Conservation (phyloP, 2,888 invertebrate species). For the Ectemnius lituratus region DNA sequence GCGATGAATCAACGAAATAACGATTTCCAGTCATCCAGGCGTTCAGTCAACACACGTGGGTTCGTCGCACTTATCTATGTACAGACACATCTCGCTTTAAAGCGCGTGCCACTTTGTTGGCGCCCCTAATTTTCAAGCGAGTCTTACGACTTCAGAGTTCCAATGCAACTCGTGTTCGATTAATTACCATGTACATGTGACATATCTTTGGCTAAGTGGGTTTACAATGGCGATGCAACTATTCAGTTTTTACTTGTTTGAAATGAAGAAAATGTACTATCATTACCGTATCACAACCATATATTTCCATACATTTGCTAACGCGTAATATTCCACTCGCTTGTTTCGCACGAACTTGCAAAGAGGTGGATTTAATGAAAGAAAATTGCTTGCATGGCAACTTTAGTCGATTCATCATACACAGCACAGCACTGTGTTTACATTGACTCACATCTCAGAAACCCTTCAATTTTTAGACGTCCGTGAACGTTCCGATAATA, state of each 20-base stretch:
- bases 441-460: not conserved
- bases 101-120: slow-evolving; percentile 1
- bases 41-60: slow-evolving; percentile 56
- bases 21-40: slow-evolving; percentile 72
- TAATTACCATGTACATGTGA: not conserved
- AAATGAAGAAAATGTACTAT: too few species aligned
- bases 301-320: not conserved
- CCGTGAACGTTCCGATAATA: not conserved
- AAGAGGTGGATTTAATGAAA: too few species aligned
- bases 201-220: slow-evolving; percentile 22
- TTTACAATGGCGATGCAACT: too few species aligned
- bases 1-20: slow-evolving; percentile 69
- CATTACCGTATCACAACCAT: too few species aligned
- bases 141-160: not conserved
- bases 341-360: too few species aligned
- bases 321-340: not conserved
- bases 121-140: not conserved
- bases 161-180: too few species aligned
- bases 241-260: too few species aligned
- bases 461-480: slow-evolving; percentile 3
- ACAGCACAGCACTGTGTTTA: not conserved
- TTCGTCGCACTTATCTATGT: slow-evolving; percentile 60
- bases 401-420: too few species aligned
- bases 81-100: slow-evolving; percentile 14
- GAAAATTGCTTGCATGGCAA: too few species aligned